These are phyloP conservation scores for Darevskia nairensis DNA, from an alignment of 2,797 vertebrate species.

Conservation along the genomic window DNA sequence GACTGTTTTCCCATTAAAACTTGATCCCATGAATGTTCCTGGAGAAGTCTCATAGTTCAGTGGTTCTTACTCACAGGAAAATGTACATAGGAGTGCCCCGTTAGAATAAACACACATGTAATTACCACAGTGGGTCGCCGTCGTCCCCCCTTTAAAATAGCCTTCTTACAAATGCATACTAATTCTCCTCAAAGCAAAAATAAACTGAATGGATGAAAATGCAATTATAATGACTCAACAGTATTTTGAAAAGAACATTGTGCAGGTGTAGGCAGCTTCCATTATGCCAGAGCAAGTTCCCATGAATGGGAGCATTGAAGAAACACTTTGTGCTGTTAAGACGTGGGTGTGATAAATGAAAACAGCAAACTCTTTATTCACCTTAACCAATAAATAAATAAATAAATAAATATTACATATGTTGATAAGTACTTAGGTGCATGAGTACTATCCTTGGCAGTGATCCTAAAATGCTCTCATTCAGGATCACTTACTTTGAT, in stretches of 20 bases:
- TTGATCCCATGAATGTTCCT: neutral
- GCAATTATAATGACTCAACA: slow-evolving; percentile 48
- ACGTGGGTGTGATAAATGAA: slow-evolving; percentile 30
- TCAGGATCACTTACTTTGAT: neutral
- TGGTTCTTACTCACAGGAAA: neutral
- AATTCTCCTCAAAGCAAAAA: slow-evolving; percentile 48
- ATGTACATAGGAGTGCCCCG: neutral
- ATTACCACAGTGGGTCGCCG: neutral
- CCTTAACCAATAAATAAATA: neutral
- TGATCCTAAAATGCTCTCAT: slow-evolving; percentile 1
- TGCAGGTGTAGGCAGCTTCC: slow-evolving; percentile 47
- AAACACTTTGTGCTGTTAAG: slow-evolving; percentile 51
- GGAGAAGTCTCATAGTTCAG: neutral
- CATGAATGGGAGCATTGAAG: slow-evolving; percentile 57
- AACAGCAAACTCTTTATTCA: slow-evolving; percentile 28
- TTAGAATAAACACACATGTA: neutral
- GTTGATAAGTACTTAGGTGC: neutral
- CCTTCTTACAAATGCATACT: neutral
- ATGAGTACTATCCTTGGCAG: neutral
- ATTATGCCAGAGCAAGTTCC: slow-evolving; percentile 33
- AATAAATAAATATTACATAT: fast-evolving
- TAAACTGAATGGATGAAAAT: slow-evolving; percentile 25
- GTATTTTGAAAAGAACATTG: slow-evolving; percentile 51
- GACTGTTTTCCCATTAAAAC: neutral
- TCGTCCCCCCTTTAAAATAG: too few species aligned